phyloP scores from a whole-genome alignment of 2,888 invertebrate genomes.

The Taphrorychus bicolor region DNA sequence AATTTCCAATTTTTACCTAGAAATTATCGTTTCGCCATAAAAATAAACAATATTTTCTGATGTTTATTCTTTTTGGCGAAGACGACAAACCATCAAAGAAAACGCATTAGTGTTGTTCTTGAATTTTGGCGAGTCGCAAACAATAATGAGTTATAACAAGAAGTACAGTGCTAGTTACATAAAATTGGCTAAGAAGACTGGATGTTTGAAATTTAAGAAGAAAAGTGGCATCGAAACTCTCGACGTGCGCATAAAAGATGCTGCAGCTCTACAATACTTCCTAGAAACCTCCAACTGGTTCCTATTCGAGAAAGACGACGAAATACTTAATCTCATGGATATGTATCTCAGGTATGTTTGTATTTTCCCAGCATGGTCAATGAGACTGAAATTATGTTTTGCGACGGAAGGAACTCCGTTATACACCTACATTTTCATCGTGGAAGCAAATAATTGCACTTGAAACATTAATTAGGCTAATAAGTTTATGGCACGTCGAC shows the following conservation, averaged over 20 bases:
- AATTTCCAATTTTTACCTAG: slow-evolving; percentile 36
- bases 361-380: not conserved
- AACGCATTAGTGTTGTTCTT: not conserved
- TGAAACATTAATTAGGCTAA: slow-evolving; percentile 4
- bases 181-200: slow-evolving; percentile 45
- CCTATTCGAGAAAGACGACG: slow-evolving; percentile 49
- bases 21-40: slow-evolving; percentile 33
- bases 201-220: slow-evolving; percentile 46
- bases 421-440: not conserved
- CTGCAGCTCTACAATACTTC: slow-evolving; percentile 49
- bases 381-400: slow-evolving; percentile 22
- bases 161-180: slow-evolving; percentile 43
- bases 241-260: slow-evolving; percentile 46
- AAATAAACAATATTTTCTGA: slow-evolving; percentile 33
- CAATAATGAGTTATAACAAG: not conserved
- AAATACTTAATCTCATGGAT: slow-evolving; percentile 45
- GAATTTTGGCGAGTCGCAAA: not conserved
- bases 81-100: slow-evolving; percentile 4
- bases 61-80: slow-evolving; percentile 18
- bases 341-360: slow-evolving; percentile 46
- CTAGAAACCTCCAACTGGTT: slow-evolving; percentile 55
- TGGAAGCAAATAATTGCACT: not conserved
- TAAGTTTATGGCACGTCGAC: slow-evolving; percentile 7
- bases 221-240: slow-evolving; percentile 44
- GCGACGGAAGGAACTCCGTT: not conserved